A percentile compares a stretch with the other conserved stretches of the same genome.
phyloP scores from a whole-genome alignment of 2,113 vertebrate genomes.

The Toxotes jaculatrix region DNA sequence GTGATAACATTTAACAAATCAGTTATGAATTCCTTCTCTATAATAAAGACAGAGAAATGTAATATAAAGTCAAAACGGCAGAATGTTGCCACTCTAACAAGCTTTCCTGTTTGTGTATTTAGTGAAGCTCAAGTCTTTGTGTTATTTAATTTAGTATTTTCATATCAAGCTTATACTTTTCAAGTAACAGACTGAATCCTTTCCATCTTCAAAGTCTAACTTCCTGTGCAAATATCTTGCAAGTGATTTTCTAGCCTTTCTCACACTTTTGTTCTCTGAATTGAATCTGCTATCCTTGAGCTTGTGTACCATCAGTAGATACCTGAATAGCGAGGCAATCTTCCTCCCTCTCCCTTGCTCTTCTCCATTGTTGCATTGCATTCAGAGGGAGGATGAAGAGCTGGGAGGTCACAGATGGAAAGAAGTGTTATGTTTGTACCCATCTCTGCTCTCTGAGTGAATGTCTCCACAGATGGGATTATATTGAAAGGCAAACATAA shows the following conservation, averaged over 20 bases:
- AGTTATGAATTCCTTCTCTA: neutral
- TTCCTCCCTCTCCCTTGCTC: slow-evolving; percentile 67
- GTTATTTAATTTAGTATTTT: neutral
- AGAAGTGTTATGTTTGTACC: slow-evolving; percentile 81
- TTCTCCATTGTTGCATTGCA: slow-evolving; percentile 74
- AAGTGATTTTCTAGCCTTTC: slow-evolving; percentile 46
- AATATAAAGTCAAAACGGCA: neutral
- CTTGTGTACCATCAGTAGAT: slow-evolving; percentile 66
- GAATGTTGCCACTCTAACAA: slow-evolving; percentile 6
- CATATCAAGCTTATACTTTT: neutral
- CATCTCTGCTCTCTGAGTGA: slow-evolving; percentile 70
- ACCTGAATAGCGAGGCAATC: slow-evolving; percentile 70
- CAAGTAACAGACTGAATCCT: slow-evolving; percentile 5
- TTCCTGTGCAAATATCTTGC: slow-evolving; percentile 43
- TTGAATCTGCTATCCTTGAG: slow-evolving; percentile 78
- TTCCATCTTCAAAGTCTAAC: slow-evolving; percentile 13
- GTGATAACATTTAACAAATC: neutral
- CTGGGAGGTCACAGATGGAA: slow-evolving; percentile 80
- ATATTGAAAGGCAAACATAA: slow-evolving; percentile 77
- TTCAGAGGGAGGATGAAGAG: slow-evolving; percentile 75
- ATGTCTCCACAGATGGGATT: slow-evolving; percentile 80
- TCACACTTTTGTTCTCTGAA: slow-evolving; percentile 58
- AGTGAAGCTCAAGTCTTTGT: neutral
- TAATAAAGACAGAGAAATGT: neutral
- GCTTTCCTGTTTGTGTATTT: neutral